Evolutionary conservation across 1,140 invertebrate genomes (phyloP).

Genomic region (Rhopalosiphum maidis): DNA sequence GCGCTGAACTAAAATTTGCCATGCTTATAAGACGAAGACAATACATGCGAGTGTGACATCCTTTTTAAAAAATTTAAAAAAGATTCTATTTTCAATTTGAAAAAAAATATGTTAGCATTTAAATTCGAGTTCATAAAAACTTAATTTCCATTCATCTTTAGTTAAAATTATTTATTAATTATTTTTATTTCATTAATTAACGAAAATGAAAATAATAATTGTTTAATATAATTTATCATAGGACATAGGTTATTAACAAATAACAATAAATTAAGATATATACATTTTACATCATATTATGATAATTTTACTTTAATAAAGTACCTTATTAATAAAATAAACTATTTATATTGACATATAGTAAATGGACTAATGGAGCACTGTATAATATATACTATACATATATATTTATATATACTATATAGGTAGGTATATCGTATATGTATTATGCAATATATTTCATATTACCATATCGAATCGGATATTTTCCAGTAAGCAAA

Average conservation of each 20-base stretch:
- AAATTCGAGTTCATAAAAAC: not conserved
- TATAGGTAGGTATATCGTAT: not conserved
- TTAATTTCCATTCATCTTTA: not conserved
- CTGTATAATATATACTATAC: not conserved
- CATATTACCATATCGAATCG: conserved; percentile 68
- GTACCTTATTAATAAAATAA: too few relatives aligned
- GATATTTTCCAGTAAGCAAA: conserved; percentile 71
- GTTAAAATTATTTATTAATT: not conserved
- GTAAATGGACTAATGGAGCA: too few relatives aligned
- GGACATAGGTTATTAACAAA: too few relatives aligned
- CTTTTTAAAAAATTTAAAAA: not conserved
- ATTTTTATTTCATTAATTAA: not conserved
- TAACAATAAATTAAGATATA: too few relatives aligned
- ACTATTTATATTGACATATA: too few relatives aligned
- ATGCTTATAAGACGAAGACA: too few relatives aligned
- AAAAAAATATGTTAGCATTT: not conserved
- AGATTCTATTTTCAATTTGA: not conserved
- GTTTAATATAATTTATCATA: too few relatives aligned
- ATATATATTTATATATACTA: not conserved
- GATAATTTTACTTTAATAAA: too few relatives aligned
- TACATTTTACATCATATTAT: too few relatives aligned
- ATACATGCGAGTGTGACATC: too few relatives aligned
- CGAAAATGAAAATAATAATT: not conserved
- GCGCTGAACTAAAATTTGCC: too few relatives aligned
- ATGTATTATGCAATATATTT: not conserved